Evolutionary conservation across 2,113 vertebrate genomes (phyloP), one percentile per base, ranked within the genome.

Genomic region (Alethe castanea): DNA sequence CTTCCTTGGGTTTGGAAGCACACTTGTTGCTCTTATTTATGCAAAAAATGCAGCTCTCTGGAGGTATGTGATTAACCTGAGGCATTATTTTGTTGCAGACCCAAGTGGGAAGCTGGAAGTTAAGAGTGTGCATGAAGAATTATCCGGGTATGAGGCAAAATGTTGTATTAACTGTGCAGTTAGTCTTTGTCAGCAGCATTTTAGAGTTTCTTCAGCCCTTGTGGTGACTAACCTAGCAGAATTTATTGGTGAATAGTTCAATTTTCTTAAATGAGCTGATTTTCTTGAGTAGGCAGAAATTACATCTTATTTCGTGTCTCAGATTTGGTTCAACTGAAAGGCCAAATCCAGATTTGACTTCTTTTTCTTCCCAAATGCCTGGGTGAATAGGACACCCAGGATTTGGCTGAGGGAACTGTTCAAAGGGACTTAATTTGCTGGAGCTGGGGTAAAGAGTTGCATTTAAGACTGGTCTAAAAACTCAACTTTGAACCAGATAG

Each of bases 211-310:
- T 72, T 79, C 54, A 86, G 72, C 48, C 71, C 52, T 93, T 64
- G 14, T 56, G 53, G 86, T 77, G 82, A 90, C 86, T 88, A 92
- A 94, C 76, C 56, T 28, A 66, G 72, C 65, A 83, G 70, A 94
- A 84, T 92, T 92, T 78, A 67, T 76, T 86, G 61, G 88, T 78
- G 82, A 94, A 66, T 79, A 72, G 62, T 89, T 94, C 62, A 88
- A 3, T 92, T 93, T 88, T 52, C 69, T 86, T 88, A 84, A 92
- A 88, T 0, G 14, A 57, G 45, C 60, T 91, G 77, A 84, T 96
- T 97, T 96, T 93, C 61, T 88, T 69, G 60, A 93, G 80, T 79
- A 78, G 92, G 86, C 76, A 94, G 72, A 93, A 94, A 95, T 92
- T 84, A 44, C 50, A 16, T 66, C 36, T 90, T 90, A 72, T 59